Evolutionary conservation across 2,113 vertebrate species (phyloP).

Genomic region (Gymnocephalus cernua): DNA sequence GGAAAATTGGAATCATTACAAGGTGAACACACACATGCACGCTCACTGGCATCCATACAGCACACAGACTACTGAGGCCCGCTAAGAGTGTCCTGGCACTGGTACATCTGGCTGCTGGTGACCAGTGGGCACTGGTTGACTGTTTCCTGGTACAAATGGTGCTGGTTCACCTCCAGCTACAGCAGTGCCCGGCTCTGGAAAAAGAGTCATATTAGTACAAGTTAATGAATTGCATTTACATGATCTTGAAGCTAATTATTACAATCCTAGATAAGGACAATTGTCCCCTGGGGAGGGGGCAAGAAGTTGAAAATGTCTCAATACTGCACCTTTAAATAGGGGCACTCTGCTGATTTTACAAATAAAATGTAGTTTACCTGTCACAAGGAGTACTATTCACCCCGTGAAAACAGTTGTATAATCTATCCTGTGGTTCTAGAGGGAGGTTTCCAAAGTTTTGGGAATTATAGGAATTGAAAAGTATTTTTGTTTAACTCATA

Average conservation of each 20-base stretch:
- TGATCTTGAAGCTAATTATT: neutral
- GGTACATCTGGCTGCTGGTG: constrained; percentile 73
- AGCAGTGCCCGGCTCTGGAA: constrained; percentile 41
- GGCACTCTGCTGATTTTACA: neutral
- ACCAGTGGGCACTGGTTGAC: constrained; percentile 41
- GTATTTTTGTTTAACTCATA: too few species aligned
- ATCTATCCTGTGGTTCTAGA: too few species aligned
- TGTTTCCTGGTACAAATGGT: constrained; percentile 59
- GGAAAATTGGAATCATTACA: constrained; percentile 8
- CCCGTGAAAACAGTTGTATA: too few species aligned
- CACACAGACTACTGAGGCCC: neutral
- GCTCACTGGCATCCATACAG: constrained; percentile 1
- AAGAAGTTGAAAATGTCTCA: neutral
- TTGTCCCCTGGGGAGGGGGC: neutral
- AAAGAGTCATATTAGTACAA: constrained; percentile 5
- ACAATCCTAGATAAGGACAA: neutral
- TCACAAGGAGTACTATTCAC: too few species aligned
- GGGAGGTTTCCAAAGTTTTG: too few species aligned
- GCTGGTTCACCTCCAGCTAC: constrained; percentile 14
- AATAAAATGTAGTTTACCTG: too few species aligned
- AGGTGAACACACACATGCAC: constrained; percentile 14
- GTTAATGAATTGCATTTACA: neutral
- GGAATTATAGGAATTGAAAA: too few species aligned
- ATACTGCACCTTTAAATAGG: neutral
- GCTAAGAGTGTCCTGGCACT: constrained; percentile 70